Conservation (phyloP, 2,113 vertebrate species). For the Spilogale gracilis region DNA sequence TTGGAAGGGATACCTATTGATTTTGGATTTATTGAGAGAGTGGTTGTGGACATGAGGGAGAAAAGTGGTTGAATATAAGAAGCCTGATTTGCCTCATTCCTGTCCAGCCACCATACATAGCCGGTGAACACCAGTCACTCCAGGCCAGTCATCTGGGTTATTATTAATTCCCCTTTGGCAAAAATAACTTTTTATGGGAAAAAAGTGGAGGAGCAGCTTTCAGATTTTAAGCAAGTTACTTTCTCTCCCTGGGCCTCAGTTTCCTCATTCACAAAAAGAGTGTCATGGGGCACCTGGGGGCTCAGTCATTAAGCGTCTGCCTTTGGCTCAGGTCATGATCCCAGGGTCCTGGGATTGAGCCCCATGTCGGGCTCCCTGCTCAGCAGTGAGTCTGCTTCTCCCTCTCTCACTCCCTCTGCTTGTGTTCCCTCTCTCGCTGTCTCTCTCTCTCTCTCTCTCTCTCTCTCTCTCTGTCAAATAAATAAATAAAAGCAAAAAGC, state of each 20-base stretch:
- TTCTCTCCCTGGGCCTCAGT: constrained; percentile 10
- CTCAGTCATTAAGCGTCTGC: too few relatives aligned
- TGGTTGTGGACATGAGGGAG: not conserved
- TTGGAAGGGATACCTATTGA: not conserved
- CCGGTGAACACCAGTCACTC: not conserved
- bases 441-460: too few relatives aligned
- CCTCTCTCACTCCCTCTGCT: too few relatives aligned
- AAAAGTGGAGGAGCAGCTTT: not conserved
- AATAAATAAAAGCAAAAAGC: too few relatives aligned
- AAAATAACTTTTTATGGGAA: not conserved
- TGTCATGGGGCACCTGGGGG: not conserved
- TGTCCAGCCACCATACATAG: not conserved
- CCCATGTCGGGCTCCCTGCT: too few relatives aligned
- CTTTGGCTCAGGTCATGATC: too few relatives aligned
- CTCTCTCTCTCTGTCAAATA: too few relatives aligned
- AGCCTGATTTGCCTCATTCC: not conserved
- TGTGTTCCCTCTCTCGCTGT: too few relatives aligned
- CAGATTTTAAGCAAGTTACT: not conserved
- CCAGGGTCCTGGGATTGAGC: too few relatives aligned
- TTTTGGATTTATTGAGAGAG: not conserved
- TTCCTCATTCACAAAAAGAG: not conserved
- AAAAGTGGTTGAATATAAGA: not conserved
- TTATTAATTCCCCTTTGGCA: constrained; percentile 1
- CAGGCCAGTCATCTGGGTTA: not conserved
- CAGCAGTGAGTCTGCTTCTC: too few relatives aligned